Conservation (phyloP, 2,797 vertebrate genomes). For the Taenioides sp. region DNA sequence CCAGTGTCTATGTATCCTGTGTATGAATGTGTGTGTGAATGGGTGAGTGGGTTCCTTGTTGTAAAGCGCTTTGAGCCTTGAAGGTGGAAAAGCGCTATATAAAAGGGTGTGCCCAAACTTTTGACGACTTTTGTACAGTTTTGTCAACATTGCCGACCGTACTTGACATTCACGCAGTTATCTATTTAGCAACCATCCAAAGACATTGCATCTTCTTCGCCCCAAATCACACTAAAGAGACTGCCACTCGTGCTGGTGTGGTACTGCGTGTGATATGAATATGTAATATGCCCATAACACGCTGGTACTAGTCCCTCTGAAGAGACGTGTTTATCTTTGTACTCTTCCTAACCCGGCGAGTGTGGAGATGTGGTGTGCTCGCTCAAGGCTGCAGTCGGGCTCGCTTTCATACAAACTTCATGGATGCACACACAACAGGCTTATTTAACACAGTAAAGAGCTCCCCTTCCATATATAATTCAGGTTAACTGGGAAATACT, state of each 20-base stretch:
- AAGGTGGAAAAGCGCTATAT: too few relatives aligned
- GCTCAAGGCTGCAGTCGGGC: conserved; percentile 32
- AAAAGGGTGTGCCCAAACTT: too few relatives aligned
- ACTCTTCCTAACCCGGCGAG: conserved; percentile 33
- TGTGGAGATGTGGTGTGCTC: conserved; percentile 10
- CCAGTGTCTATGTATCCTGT: too few relatives aligned
- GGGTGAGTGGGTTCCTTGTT: too few relatives aligned
- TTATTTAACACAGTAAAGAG: conserved; percentile 33
- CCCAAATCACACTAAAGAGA: conserved; percentile 35
- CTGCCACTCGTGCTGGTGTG: conserved; percentile 20
- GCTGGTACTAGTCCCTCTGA: conserved; percentile 37
- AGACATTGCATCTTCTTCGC: conserved; percentile 12
- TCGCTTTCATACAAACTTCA: conserved; percentile 41
- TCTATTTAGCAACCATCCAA: conserved; percentile 1
- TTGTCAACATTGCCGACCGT: background rate
- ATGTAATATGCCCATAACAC: conserved; percentile 38
- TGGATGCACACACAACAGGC: conserved; percentile 36
- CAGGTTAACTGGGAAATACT: conserved; percentile 49
- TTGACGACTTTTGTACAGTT: background rate
- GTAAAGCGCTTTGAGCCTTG: too few relatives aligned
- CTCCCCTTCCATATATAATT: conserved; percentile 60
- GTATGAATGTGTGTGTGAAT: too few relatives aligned
- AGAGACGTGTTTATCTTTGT: conserved; percentile 43
- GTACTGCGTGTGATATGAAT: conserved; percentile 47
- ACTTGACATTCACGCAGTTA: conserved; percentile 1